A percentile compares a stretch with the other conserved stretches of the same genome.
These are phyloP conservation scores for Lagopus leucura DNA, from an alignment of 2,113 vertebrate species.

Conservation along the genomic window DNA sequence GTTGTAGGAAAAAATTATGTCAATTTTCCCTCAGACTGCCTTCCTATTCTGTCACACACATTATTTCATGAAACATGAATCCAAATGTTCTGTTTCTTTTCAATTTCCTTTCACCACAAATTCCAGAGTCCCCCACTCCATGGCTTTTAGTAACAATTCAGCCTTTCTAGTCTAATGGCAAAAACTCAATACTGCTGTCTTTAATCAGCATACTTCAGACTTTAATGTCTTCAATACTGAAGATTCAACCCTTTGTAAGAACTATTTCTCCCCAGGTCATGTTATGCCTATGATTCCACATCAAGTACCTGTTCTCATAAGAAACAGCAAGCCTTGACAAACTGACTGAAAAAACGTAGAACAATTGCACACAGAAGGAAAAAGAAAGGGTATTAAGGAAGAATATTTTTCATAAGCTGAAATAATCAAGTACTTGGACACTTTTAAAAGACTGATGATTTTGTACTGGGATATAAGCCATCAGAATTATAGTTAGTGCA, in stretches of 20 bases:
- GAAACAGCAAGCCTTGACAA: slow-evolving; percentile 14
- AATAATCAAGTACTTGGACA: background rate
- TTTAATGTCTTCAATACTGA: slow-evolving; percentile 67
- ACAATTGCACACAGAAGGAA: background rate
- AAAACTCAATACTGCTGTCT: slow-evolving; percentile 79
- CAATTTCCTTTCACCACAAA: slow-evolving; percentile 89
- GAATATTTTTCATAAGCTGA: background rate
- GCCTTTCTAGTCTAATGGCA: slow-evolving; percentile 82
- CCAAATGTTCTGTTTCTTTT: slow-evolving; percentile 88
- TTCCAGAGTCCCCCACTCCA: slow-evolving; percentile 75
- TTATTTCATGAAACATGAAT: slow-evolving; percentile 91
- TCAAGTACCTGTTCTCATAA: slow-evolving; percentile 13
- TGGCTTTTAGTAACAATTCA: slow-evolving; percentile 81
- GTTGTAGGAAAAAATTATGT: slow-evolving; percentile 83
- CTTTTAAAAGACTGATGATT: background rate
- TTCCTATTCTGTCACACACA: slow-evolving; percentile 86
- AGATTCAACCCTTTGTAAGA: slow-evolving; percentile 72
- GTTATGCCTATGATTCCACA: background rate
- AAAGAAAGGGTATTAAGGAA: background rate
- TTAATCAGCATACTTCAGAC: slow-evolving; percentile 80
- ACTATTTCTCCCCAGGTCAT: slow-evolving; percentile 19
- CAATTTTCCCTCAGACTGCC: slow-evolving; percentile 83
- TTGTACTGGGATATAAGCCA: background rate
- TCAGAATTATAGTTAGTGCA: background rate
- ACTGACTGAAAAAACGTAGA: slow-evolving; percentile 12